phyloP scores from a whole-genome alignment of 2,113 vertebrate species.

The Sander lucioperca region DNA sequence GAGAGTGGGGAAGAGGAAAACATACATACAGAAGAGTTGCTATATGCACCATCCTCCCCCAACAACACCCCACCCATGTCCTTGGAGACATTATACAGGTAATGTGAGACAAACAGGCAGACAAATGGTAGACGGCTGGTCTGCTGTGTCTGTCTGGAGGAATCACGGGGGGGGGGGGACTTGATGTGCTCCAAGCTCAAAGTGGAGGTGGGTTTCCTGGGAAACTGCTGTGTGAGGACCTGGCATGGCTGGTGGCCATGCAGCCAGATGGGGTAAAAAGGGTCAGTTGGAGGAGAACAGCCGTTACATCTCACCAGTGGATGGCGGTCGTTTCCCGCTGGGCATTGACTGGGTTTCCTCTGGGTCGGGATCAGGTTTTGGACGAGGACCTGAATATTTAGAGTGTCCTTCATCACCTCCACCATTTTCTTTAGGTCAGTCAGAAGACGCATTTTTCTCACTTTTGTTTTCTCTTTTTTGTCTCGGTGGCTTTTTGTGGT shows the following conservation, averaged over 20 bases:
- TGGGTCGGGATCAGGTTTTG: slow-evolving; percentile 55
- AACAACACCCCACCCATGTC: slow-evolving; percentile 60
- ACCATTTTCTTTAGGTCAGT: slow-evolving; percentile 57
- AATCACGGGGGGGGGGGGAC: slow-evolving; percentile 36
- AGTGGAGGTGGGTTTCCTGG: slow-evolving; percentile 60
- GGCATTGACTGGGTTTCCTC: slow-evolving; percentile 56
- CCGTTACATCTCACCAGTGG: slow-evolving; percentile 53
- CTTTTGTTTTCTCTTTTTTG: slow-evolving; percentile 63
- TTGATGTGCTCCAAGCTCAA: slow-evolving; percentile 60
- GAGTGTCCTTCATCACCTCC: slow-evolving; percentile 51
- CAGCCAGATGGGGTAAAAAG: slow-evolving; percentile 33
- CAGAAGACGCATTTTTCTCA: slow-evolving; percentile 56
- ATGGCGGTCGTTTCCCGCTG: slow-evolving; percentile 39
- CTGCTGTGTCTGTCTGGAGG: slow-evolving; percentile 66
- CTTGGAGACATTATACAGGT: slow-evolving; percentile 71
- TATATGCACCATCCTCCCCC: slow-evolving; percentile 64
- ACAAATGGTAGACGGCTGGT: slow-evolving; percentile 60
- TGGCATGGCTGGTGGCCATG: slow-evolving; percentile 55
- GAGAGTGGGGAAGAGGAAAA: slow-evolving; percentile 56
- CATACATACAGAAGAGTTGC: slow-evolving; percentile 69
- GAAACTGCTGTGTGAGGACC: slow-evolving; percentile 51
- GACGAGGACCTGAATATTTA: slow-evolving; percentile 62
- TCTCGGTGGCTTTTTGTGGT: slow-evolving; percentile 49
- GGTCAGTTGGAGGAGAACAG: slow-evolving; percentile 58
- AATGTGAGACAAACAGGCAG: slow-evolving; percentile 67